phyloP scores from a whole-genome alignment of 1,140 invertebrate genomes.

The Fopius arisanus region DNA sequence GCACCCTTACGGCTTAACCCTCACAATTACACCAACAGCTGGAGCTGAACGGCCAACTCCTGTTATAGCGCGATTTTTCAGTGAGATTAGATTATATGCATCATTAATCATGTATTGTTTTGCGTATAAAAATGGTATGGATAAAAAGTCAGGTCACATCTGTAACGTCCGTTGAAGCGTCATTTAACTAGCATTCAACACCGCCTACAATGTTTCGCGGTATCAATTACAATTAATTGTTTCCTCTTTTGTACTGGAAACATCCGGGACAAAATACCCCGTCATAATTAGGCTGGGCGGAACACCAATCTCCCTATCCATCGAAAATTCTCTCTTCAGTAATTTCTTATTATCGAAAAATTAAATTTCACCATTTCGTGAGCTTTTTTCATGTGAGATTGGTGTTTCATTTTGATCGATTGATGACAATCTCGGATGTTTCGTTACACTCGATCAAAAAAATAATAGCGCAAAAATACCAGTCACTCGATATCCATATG shows the following conservation, averaged over 20 bases:
- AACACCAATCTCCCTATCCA: not conserved
- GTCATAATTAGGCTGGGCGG: conserved; percentile 20
- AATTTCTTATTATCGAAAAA: not conserved
- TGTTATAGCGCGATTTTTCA: not conserved
- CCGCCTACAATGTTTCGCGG: conserved; percentile 4
- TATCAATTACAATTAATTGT: conserved; percentile 35
- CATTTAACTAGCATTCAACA: not conserved
- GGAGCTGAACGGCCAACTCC: no score
- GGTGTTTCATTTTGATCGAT: no score
- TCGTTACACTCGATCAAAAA: conserved; percentile 22
- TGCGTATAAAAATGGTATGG: not conserved
- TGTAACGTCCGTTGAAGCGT: not conserved
- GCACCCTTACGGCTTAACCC: no score
- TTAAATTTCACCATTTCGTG: not conserved
- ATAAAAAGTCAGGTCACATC: not conserved
- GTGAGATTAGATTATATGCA: not conserved
- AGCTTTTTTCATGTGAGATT: conserved; percentile 3
- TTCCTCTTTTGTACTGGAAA: conserved; percentile 25
- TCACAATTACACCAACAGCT: no score
- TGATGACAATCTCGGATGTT: not conserved
- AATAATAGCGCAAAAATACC: conserved; percentile 23
- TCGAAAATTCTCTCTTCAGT: not conserved
- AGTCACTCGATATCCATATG: conserved; percentile 14
- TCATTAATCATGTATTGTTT: conserved; percentile 2
- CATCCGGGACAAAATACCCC: conserved; percentile 21